These are phyloP conservation scores for Zhengitettix transpicula DNA, from an alignment of 2,888 invertebrate genomes.

Conservation along the genomic window DNA sequence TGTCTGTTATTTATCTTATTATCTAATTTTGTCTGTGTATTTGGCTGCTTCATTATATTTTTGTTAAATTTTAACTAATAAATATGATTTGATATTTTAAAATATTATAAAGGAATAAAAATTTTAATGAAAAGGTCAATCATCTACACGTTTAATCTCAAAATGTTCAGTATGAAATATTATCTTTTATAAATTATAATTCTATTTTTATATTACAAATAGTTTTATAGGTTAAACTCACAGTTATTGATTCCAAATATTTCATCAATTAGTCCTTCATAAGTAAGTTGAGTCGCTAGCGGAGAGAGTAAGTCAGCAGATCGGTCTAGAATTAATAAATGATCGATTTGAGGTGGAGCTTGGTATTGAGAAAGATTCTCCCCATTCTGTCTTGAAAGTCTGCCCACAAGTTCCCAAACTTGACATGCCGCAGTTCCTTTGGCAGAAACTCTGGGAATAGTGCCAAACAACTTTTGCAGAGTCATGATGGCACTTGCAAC, in stretches of 20 bases:
- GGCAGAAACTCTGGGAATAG: constrained; percentile 75
- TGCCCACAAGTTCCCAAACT: constrained; percentile 72
- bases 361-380: constrained; percentile 20
- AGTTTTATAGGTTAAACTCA: constrained; percentile 18
- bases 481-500: constrained; percentile 73
- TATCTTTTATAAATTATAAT: background rate
- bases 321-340: constrained; percentile 77
- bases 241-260: constrained; percentile 70
- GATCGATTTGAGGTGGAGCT: constrained; percentile 47
- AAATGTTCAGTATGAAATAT: no score
- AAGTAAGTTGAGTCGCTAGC: constrained; percentile 86
- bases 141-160: background rate
- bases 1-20: no score
- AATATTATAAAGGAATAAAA: background rate
- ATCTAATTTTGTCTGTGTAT: no score
- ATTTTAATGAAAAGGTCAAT: background rate
- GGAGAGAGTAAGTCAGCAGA: constrained; percentile 83
- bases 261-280: constrained; percentile 95
- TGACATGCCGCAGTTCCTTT: constrained; percentile 78
- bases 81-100: background rate
- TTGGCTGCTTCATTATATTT: background rate
- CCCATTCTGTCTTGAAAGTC: constrained; percentile 46
- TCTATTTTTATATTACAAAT: background rate
- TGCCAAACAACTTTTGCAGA: constrained; percentile 75
- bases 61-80: background rate